A percentile compares a stretch with the other conserved stretches of the same genome.
These are phyloP conservation scores for Hydrotaea cyrtoneurina DNA, from an alignment of 2,888 invertebrate species.

Conservation along the genomic window DNA sequence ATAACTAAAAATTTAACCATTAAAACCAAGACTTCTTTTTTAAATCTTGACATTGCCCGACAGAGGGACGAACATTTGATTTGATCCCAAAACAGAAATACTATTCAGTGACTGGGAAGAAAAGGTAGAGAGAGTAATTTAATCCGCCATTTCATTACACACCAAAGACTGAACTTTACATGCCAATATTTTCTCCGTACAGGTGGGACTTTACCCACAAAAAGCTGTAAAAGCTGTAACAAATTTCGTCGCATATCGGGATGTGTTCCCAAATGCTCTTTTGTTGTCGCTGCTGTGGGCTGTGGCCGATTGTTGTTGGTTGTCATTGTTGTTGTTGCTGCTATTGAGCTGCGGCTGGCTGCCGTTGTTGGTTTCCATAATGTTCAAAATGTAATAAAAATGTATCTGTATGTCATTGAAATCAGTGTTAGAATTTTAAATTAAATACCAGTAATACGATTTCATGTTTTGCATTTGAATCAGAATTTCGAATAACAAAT, in stretches of 20 bases:
- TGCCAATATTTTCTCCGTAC: neutral
- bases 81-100: no score
- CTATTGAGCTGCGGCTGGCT: neutral
- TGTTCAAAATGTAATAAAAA: slow-evolving; percentile 31
- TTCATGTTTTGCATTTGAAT: slow-evolving; percentile 51
- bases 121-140: no score
- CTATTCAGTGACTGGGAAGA: no score
- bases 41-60: no score
- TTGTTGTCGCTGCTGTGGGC: neutral
- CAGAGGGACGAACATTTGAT: no score
- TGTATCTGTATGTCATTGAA: slow-evolving; percentile 48
- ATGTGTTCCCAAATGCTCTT: neutral
- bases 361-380: neutral
- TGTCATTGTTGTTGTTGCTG: slow-evolving; percentile 4
- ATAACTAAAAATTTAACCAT: no score
- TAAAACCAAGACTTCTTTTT: no score
- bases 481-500: neutral
- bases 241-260: slow-evolving; percentile 25
- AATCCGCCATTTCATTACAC: no score
- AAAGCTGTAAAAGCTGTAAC: slow-evolving; percentile 30
- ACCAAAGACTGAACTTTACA: neutral
- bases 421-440: slow-evolving; percentile 63
- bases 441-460: slow-evolving; percentile 60
- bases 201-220: slow-evolving; percentile 3
- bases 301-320: neutral